Conservation (phyloP, 2,888 invertebrate species). For the Galerucella nymphaeae region DNA sequence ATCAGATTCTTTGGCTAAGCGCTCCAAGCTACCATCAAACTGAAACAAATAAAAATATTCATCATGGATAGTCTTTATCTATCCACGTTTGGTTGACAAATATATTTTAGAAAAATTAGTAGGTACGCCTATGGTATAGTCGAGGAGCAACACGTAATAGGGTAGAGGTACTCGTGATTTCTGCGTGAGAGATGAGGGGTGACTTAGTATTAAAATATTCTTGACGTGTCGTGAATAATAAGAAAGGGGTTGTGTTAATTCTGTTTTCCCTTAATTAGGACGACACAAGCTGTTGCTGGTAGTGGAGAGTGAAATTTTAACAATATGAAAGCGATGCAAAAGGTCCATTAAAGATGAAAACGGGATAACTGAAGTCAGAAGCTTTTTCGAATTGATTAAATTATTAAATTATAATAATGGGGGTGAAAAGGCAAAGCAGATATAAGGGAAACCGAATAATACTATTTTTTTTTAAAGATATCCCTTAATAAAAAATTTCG, state of each 20-base stretch:
- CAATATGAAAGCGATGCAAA: neutral
- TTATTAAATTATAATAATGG: too few relatives aligned
- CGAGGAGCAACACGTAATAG: too few relatives aligned
- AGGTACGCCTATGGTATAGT: too few relatives aligned
- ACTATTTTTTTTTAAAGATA: too few relatives aligned
- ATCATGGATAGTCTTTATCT: too few relatives aligned
- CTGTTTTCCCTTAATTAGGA: neutral
- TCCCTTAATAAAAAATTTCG: too few relatives aligned
- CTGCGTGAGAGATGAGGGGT: neutral
- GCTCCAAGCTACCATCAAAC: conserved; percentile 98
- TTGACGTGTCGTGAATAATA: neutral
- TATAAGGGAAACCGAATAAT: too few relatives aligned
- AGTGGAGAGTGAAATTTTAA: neutral
- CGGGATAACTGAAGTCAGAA: neutral
- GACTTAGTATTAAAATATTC: neutral
- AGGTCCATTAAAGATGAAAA: neutral
- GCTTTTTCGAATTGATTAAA: too few relatives aligned
- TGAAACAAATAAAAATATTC: conserved; percentile 67
- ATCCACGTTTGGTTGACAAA: too few relatives aligned
- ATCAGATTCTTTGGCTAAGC: conserved; percentile 96
- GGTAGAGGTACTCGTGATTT: too few relatives aligned
- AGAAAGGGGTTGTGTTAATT: neutral
- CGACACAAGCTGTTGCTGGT: neutral
- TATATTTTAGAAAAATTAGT: too few relatives aligned
- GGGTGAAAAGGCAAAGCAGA: too few relatives aligned